phyloP scores from a whole-genome alignment of 2,888 invertebrate genomes.

The Rhamnusium bicolor region DNA sequence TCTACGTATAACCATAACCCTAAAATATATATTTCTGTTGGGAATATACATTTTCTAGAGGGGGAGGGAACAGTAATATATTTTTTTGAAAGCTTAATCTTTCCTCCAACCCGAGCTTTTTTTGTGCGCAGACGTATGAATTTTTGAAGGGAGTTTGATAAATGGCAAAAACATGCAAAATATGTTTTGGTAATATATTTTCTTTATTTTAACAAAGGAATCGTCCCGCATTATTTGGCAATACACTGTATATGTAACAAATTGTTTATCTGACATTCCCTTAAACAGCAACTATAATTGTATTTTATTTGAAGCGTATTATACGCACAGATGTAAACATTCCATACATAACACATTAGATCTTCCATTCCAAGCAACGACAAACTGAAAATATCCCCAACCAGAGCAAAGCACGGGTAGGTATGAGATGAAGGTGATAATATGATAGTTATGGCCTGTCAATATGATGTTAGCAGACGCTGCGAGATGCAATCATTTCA shows the following conservation, averaged over 20 bases:
- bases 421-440: conserved; percentile 39
- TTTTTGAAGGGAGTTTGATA: too few relatives aligned
- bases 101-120: too few relatives aligned
- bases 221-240: too few relatives aligned
- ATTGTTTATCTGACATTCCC: background rate
- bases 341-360: background rate
- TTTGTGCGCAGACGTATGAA: too few relatives aligned
- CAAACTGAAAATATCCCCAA: conserved; percentile 17
- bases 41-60: too few relatives aligned
- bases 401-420: background rate
- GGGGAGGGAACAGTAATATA: too few relatives aligned
- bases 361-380: background rate
- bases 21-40: too few relatives aligned
- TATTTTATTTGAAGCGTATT: background rate
- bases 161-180: too few relatives aligned
- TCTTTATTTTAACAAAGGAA: too few relatives aligned
- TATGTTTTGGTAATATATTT: too few relatives aligned
- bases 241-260: background rate
- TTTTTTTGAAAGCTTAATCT: too few relatives aligned
- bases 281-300: background rate
- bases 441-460: conserved; percentile 42
- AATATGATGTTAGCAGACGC: conserved; percentile 39
- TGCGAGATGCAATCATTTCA: conserved; percentile 55
- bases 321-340: background rate
- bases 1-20: too few relatives aligned